phyloP scores from a whole-genome alignment of 2,797 vertebrate species.

The Petrocephalus schoutedeni region DNA sequence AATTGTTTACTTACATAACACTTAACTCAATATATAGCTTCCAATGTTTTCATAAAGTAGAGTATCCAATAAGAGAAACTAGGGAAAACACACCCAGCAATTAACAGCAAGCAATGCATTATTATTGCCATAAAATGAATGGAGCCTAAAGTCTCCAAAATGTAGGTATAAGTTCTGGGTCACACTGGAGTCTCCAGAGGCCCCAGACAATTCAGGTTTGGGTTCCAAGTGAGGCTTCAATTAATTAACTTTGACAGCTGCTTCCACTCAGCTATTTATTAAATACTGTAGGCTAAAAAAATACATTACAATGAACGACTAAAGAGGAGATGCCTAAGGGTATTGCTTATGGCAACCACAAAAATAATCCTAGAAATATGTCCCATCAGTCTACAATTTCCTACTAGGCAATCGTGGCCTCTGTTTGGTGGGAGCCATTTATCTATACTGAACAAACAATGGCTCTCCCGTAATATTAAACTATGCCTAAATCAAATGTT shows the following conservation, averaged over 20 bases:
- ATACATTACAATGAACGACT: not conserved
- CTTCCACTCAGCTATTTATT: not conserved
- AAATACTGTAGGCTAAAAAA: not conserved
- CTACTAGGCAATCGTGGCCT: not conserved
- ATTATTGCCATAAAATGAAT: not conserved
- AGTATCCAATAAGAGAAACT: not conserved
- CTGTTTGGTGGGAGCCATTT: not conserved
- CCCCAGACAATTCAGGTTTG: not conserved
- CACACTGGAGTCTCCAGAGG: not conserved
- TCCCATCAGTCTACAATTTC: not conserved
- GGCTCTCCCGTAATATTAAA: not conserved
- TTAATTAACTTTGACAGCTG: not conserved
- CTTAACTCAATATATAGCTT: not conserved
- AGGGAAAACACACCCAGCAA: not conserved
- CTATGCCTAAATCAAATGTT: not conserved
- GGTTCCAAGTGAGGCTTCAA: not conserved
- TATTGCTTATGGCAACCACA: not conserved
- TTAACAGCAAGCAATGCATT: not conserved
- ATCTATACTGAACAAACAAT: not conserved
- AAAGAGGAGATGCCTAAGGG: not conserved
- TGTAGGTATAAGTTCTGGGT: not conserved
- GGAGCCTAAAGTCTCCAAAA: not conserved
- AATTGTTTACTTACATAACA: too few relatives aligned
- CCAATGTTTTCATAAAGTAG: not conserved
- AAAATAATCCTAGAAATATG: not conserved